Evolutionary conservation across 2,113 vertebrate species (phyloP), one percentile per base, ranked within the genome.

Genomic region (Epinephelus fuscoguttatus): DNA sequence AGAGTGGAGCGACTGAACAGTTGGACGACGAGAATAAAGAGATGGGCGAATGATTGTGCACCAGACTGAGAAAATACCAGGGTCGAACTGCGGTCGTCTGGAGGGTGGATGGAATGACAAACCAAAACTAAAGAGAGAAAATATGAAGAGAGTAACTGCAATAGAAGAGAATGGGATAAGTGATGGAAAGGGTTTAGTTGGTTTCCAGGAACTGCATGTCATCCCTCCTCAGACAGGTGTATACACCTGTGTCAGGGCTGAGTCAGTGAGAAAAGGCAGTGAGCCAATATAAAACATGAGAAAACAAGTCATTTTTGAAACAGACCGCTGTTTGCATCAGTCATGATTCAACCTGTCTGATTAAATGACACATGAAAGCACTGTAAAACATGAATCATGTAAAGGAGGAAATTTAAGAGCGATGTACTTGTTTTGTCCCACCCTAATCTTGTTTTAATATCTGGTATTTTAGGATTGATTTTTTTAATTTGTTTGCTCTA

Each of bases 11-110:
- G 73, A 56, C 17, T 6, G 11, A 12, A 73, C 59, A 61, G 42
- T 49, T 37, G 45, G 64, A 72, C 33, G 68, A 37, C 23, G 80
- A 45, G 47, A 79, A 56, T 25, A 11, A 42, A 75, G 69, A 62
- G 47, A 85, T 66, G 70, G 86, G 80, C 14, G 61, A 75, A 83
- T 66, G 82, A 80, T 62, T 88, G 88, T 78, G 81, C 84, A 87
- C 82, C 80, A 89, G 88, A 83, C 87, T 87, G 82, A 85, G 67
- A 84, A 80, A 86, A 86, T 52, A 69, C 40, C 70, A 56, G 79
- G 91, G 88, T 91, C 78, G 81, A 85, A 78, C 76, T 60, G 50
- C 23, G 53, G 84, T 73, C 78, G 67, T 81, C 71, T 82, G 72
- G 52, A 85, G 77, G 70, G 83, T 68, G 64, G 53, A 62, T 61